Conservation (phyloP, 2,888 invertebrate genomes). For the Nemoura dubitans region DNA sequence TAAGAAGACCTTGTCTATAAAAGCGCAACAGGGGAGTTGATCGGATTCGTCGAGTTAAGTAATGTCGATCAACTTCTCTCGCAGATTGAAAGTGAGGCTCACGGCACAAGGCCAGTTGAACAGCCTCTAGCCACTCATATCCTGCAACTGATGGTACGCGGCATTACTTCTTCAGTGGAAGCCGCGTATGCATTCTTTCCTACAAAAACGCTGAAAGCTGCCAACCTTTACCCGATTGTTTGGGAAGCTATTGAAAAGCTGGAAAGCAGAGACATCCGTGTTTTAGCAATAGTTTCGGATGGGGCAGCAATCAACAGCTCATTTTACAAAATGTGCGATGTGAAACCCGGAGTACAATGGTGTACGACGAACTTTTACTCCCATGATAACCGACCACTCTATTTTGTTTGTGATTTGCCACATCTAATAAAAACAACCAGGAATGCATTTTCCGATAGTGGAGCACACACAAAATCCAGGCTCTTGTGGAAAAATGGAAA, state of each 20-base stretch:
- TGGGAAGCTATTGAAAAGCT: slow-evolving; percentile 15
- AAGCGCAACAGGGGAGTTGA: neutral
- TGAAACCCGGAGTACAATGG: slow-evolving; percentile 1
- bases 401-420: neutral
- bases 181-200: neutral
- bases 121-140: neutral
- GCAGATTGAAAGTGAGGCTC: slow-evolving; percentile 22
- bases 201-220: neutral
- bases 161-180: neutral
- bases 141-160: slow-evolving; percentile 1
- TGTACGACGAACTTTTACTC: neutral
- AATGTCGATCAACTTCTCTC: slow-evolving; percentile 1
- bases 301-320: slow-evolving; percentile 12
- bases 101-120: neutral
- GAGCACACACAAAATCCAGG: slow-evolving; percentile 1
- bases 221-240: neutral
- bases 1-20: slow-evolving; percentile 9
- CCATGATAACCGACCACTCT: neutral
- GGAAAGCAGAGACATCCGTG: neutral
- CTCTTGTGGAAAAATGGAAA: slow-evolving; percentile 29
- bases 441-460: slow-evolving; percentile 18
- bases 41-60: slow-evolving; percentile 13
- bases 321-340: neutral
- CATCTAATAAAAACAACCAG: slow-evolving; percentile 26
- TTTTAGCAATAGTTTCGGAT: neutral